Evolutionary conservation across 1,140 invertebrate genomes (phyloP), one percentile per base, ranked within the genome.

Genomic region (Euura saliciscinereae): DNA sequence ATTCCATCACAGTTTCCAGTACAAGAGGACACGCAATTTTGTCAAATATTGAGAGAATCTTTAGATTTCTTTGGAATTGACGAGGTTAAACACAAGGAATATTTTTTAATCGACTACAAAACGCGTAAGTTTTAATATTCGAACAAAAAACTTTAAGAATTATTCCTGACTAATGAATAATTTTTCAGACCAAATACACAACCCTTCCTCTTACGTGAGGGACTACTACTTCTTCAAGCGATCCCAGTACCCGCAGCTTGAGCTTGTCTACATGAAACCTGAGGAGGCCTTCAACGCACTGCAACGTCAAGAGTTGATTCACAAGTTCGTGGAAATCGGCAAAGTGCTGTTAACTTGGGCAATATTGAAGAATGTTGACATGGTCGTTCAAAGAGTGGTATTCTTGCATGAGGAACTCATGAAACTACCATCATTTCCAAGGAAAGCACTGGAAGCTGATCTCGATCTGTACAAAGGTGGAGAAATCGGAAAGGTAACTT

Each of bases 181-280:
- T 76, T 46, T 76, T 71, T 78, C 86, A 98, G 96, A 95, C 89
- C 96, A 97, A 91, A 98, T 98, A 76, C 95, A 97, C 78, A 99
- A 98, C 87, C 93, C 96, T 0, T 94, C 95, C 73, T 94, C 95
- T 42, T 99, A 98, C 84, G 98, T 99, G 0, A 89, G 99, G 68
- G 99, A 99, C 82, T 97, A 98, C 84, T 99, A 99, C 85, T 99
- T 99, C 86, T 99, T 99, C 87, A 98, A 99, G 83, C 91, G 99
- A 42, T 98, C 98, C 0, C 97, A 99, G 83, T 99, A 99, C 86
- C 98, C 99, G 0, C 97, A 99, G 86, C 88, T 99, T 45, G 94
- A 96, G 75, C 87, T 99, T n/a, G 93, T 98, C 11, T 93, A 97
- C 74, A 97, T 99, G 95, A 93, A 97, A 80, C 94, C 96, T 0